Evolutionary conservation across 2,797 vertebrate genomes (phyloP).

Genomic region (Mionectes olivaceus): DNA sequence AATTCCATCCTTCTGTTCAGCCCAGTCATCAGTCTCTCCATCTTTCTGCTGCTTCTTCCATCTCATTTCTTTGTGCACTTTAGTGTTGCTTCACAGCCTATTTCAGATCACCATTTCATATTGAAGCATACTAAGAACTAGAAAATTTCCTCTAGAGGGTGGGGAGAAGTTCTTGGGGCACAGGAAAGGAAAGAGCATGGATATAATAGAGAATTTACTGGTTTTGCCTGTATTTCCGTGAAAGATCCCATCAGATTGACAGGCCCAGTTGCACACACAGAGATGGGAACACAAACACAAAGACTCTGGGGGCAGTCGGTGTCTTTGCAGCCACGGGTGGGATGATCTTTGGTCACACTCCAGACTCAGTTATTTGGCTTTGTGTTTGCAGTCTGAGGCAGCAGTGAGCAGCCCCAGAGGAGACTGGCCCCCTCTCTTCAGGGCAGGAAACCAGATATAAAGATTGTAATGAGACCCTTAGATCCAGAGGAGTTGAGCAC

Average conservation of each 20-base stretch:
- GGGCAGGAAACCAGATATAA: neutral
- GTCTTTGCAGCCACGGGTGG: neutral
- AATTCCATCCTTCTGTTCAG: neutral
- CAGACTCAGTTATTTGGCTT: neutral
- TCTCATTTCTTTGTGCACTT: neutral
- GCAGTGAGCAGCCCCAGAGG: neutral
- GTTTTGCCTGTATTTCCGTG: neutral
- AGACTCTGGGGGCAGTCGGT: neutral
- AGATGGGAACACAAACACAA: neutral
- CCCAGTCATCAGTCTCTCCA: neutral
- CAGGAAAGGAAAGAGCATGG: neutral
- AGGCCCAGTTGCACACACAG: neutral
- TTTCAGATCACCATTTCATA: neutral
- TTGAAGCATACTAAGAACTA: neutral
- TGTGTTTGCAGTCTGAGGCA: neutral
- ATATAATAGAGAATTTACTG: neutral
- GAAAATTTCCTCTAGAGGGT: neutral
- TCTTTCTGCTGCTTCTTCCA: neutral
- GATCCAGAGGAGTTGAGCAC: neutral
- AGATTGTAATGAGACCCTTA: neutral
- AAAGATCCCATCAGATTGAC: neutral
- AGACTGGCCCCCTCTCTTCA: neutral
- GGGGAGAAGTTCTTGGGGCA: neutral
- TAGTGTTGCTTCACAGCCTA: neutral
- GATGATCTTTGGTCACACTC: neutral